These are phyloP conservation scores for Hippocampus guttulatus DNA, from an alignment of 2,113 vertebrate species.

Conservation along the genomic window DNA sequence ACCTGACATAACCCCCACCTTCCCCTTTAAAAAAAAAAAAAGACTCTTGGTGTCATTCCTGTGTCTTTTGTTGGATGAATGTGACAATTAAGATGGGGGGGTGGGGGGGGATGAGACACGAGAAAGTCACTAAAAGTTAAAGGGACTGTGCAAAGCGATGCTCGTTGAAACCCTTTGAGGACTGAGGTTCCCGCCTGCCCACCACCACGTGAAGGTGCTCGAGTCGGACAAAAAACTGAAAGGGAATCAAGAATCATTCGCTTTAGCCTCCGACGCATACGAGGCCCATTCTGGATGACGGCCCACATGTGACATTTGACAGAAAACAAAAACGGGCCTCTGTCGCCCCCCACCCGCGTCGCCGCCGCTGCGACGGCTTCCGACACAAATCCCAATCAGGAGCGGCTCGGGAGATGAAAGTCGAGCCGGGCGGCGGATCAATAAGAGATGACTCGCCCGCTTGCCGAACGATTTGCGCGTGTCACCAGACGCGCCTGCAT, in stretches of 20 bases:
- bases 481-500: constrained; percentile 41
- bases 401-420: constrained; percentile 43
- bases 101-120: not conserved
- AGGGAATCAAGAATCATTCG: no score
- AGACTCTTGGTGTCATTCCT: constrained; percentile 58
- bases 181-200: constrained; percentile 40
- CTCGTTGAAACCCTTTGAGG: constrained; percentile 82
- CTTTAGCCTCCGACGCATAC: no score
- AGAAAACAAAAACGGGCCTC: constrained; percentile 39
- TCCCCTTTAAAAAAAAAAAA: constrained; percentile 67
- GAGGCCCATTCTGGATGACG: constrained; percentile 14
- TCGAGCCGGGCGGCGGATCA: constrained; percentile 44
- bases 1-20: constrained; percentile 79
- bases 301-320: constrained; percentile 54
- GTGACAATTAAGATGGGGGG: constrained; percentile 46
- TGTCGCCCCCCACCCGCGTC: not conserved
- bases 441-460: constrained; percentile 58
- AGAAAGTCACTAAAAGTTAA: constrained; percentile 80
- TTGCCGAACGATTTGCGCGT: constrained; percentile 45
- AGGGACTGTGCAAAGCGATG: constrained; percentile 73
- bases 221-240: not conserved
- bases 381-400: constrained; percentile 50
- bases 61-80: constrained; percentile 69
- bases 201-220: not conserved
- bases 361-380: constrained; percentile 23